These are phyloP conservation scores for Diorhabda elongata DNA, from an alignment of 1,140 invertebrate species.

Conservation along the genomic window DNA sequence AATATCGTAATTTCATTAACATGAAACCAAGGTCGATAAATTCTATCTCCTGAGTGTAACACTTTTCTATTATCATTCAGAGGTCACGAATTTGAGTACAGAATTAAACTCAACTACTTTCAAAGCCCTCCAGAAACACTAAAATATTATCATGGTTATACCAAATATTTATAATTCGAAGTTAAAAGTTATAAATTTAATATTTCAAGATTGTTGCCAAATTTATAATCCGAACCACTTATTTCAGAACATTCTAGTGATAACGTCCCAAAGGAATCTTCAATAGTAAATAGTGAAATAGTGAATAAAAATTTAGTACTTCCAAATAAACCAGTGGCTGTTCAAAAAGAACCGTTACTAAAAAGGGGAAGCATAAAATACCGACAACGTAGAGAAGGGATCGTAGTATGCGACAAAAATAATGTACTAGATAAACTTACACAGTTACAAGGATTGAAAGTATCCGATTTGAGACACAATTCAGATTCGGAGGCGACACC, in stretches of 20 bases:
- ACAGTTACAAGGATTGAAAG: constrained; percentile 33
- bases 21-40: no score
- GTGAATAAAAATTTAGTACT: not conserved
- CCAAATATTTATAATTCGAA: no score
- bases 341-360: constrained; percentile 29
- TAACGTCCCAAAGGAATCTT: not conserved
- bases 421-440: constrained; percentile 36
- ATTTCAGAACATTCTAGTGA: not conserved
- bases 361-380: constrained; percentile 37
- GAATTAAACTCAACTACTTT: no score
- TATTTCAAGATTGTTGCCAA: no score
- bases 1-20: no score
- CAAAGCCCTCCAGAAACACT: no score
- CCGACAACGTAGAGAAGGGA: constrained; percentile 38
- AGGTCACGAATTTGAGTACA: no score
- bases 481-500: constrained; percentile 39
- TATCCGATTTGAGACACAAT: constrained; percentile 30
- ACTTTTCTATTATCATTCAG: no score
- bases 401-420: constrained; percentile 48
- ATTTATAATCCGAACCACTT: not conserved
- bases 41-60: no score
- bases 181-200: no score
- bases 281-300: not conserved
- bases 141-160: no score
- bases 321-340: constrained; percentile 26